Evolutionary conservation across 2,888 invertebrate genomes (phyloP).

Genomic region (Chrysolina oricalcia): DNA sequence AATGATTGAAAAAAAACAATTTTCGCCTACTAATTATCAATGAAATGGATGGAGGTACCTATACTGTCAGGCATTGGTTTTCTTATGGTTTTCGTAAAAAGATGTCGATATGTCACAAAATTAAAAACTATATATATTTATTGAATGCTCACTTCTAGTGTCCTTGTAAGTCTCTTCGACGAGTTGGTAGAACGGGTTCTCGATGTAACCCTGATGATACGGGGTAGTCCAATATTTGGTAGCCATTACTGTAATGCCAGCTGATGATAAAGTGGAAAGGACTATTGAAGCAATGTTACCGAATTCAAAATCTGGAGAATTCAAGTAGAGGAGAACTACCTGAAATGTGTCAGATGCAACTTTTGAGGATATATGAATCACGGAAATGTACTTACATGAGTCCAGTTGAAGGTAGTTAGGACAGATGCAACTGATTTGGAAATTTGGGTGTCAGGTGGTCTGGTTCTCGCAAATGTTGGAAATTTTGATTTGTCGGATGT

Average conservation of each 20-base stretch:
- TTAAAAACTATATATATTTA: too few species aligned
- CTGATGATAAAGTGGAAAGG: slow-evolving; percentile 79
- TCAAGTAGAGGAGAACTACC: slow-evolving; percentile 89
- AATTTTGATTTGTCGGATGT: slow-evolving; percentile 91
- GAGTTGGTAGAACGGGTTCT: slow-evolving; percentile 89
- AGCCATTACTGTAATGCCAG: slow-evolving; percentile 82
- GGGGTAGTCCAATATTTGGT: slow-evolving; percentile 79
- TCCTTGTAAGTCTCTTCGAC: slow-evolving; percentile 87
- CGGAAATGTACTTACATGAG: slow-evolving; percentile 79
- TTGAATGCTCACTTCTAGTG: slow-evolving; percentile 85
- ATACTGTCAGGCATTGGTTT: too few species aligned
- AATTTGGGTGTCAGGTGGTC: slow-evolving; percentile 94
- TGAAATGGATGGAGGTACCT: too few species aligned
- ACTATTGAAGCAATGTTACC: slow-evolving; percentile 87
- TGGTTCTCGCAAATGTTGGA: slow-evolving; percentile 92
- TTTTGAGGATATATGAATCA: neutral
- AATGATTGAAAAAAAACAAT: too few species aligned
- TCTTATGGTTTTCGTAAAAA: too few species aligned
- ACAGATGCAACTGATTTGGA: slow-evolving; percentile 93
- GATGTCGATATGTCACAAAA: neutral
- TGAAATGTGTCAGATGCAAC: slow-evolving; percentile 64
- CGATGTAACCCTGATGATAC: slow-evolving; percentile 87
- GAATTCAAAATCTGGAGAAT: slow-evolving; percentile 82
- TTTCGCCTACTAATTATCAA: too few species aligned
- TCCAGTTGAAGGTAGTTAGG: slow-evolving; percentile 90